Evolutionary conservation across 2,888 invertebrate species (phyloP), one percentile per base, ranked within the genome.

Genomic region (Agrilus cyanescens): DNA sequence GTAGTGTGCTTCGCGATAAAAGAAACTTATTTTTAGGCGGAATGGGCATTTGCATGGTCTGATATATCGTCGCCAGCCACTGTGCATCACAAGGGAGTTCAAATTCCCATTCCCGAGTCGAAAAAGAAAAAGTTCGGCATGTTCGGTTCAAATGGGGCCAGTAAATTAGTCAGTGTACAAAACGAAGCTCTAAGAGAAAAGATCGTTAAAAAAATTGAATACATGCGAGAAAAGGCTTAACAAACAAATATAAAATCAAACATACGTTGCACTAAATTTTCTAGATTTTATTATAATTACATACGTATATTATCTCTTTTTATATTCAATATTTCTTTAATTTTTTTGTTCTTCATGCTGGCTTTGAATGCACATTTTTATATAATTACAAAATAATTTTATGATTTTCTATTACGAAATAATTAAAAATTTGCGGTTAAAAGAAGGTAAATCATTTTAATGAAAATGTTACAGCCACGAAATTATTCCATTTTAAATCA

Each of bases 31-130:
- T 57, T 57, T 41, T 61, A 82, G 82, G 75, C 82, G 50, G 79
- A 83, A 41, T 88, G 87, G 85, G 66, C 77, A 0, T 80, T 81
- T 57, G 77, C 81, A 0, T 91, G 87, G 85, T 69, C 73, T 43
- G 88, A 89, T 55, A 69, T 90, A 12, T 75, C 75, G 36, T 76
- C 77, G 38, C 69, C 75, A 29, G 82, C 85, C 5, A 75, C 74
- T 40, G 63, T 79, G 4, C 76, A 79, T 2, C 74, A 75, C 33
- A 81, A 78, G 59, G 89, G 88, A 37, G 75, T 90, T 4, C 72
- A 73, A 57, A 72, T 84, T 46, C 70, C 73, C 33, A 70, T 75
- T 1, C 65, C 66, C 33, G 71, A 71, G 41, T 65, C 65, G 15
- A 76, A 74, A 54, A 77, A 69, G 57, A 82, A 78, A 60, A 70